These are phyloP conservation scores for Caradrina clavipalpis DNA, from an alignment of 2,888 invertebrate genomes.

Conservation along the genomic window DNA sequence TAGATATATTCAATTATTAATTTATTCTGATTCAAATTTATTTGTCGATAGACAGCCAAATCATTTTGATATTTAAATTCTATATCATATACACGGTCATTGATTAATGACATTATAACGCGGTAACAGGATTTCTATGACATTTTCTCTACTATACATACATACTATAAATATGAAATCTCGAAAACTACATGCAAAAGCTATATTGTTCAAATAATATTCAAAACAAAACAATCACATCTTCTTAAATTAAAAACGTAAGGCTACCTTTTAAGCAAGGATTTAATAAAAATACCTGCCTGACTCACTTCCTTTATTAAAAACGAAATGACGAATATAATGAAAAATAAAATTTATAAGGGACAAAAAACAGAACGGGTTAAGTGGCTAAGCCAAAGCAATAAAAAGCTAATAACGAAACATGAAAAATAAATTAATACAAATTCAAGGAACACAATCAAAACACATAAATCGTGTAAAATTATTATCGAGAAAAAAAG, in stretches of 20 bases:
- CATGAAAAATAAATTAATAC: conserved; percentile 69
- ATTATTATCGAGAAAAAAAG: conserved; percentile 78
- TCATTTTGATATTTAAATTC: too few species aligned
- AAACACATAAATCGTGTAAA: conserved; percentile 83
- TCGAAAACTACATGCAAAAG: not conserved
- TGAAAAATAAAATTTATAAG: conserved; percentile 53
- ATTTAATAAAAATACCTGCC: conserved; percentile 37
- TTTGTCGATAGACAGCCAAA: too few species aligned
- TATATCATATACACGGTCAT: too few species aligned
- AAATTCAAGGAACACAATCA: conserved; percentile 73
- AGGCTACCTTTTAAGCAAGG: not conserved
- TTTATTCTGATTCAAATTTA: too few species aligned
- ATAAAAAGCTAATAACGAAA: conserved; percentile 60
- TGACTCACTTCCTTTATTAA: conserved; percentile 52
- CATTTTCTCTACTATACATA: too few species aligned
- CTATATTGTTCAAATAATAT: not conserved
- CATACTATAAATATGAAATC: not conserved
- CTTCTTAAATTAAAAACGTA: conserved; percentile 13
- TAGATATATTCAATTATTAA: too few species aligned
- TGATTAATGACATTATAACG: too few species aligned
- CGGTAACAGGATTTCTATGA: too few species aligned
- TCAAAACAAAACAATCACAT: not conserved
- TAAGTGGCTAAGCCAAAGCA: conserved; percentile 60
- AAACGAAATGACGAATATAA: conserved; percentile 49
- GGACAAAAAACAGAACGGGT: conserved; percentile 59